Conservation (phyloP, 2,888 invertebrate species). For the Ecdyonurus torrentis region DNA sequence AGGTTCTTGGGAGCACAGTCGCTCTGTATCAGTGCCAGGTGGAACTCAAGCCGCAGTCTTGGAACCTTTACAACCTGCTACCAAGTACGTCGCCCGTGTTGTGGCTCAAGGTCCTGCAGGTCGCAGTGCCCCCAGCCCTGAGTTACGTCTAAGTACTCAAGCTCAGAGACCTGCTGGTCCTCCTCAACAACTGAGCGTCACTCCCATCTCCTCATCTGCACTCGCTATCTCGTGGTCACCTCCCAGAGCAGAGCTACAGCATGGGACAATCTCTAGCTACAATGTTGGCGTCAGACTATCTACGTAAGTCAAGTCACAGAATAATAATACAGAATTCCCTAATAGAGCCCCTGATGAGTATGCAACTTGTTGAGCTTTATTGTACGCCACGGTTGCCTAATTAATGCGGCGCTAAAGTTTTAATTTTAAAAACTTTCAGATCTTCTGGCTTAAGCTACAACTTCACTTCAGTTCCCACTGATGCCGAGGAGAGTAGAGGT, state of each 20-base stretch:
- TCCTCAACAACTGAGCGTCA: constrained; percentile 44
- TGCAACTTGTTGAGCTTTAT: too few species aligned
- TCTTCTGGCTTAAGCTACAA: constrained; percentile 30
- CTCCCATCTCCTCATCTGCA: constrained; percentile 55
- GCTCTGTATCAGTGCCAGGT: neutral
- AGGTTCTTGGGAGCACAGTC: constrained; percentile 39
- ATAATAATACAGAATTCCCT: too few species aligned
- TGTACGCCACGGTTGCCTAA: too few species aligned
- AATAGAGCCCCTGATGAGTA: too few species aligned
- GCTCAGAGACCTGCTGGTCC: constrained; percentile 54
- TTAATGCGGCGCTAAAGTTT: too few species aligned
- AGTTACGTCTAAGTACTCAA: constrained; percentile 44
- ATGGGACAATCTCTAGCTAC: constrained; percentile 60
- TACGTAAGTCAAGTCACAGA: too few species aligned
- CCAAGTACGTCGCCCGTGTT: constrained; percentile 48
- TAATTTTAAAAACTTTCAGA: too few species aligned
- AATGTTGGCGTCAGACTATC: constrained; percentile 48
- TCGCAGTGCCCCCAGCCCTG: constrained; percentile 45
- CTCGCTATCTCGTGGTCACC: constrained; percentile 57
- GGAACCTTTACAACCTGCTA: constrained; percentile 52
- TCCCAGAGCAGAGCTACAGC: constrained; percentile 46
- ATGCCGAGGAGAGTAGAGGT: constrained; percentile 48
- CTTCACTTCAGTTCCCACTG: constrained; percentile 48
- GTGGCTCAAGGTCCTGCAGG: constrained; percentile 52
- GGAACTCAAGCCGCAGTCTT: constrained; percentile 21